phyloP scores from a whole-genome alignment of 2,113 vertebrate genomes.

The Caracal caracal region DNA sequence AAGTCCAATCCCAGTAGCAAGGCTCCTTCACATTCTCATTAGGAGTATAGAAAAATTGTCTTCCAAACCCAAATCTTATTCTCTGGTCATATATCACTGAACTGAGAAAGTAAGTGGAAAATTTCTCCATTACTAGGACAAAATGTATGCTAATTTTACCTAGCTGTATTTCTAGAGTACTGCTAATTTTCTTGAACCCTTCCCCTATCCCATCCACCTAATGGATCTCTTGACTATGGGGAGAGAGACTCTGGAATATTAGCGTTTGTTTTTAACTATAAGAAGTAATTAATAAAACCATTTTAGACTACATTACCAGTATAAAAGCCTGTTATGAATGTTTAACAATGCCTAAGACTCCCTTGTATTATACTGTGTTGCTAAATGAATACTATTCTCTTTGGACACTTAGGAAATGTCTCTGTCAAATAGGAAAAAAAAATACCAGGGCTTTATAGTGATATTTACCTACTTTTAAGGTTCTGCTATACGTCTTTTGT shows the following conservation, averaged over 20 bases:
- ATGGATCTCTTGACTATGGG: background rate
- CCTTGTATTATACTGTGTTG: constrained; percentile 9
- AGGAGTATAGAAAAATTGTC: background rate
- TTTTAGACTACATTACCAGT: background rate
- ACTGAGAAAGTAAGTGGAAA: background rate
- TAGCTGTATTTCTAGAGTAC: background rate
- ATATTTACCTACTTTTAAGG: background rate
- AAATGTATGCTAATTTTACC: background rate
- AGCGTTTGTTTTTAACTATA: constrained; percentile 12
- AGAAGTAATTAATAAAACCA: constrained; percentile 11
- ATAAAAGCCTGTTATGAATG: background rate
- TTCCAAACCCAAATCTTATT: constrained; percentile 26
- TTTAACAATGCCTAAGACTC: constrained; percentile 35
- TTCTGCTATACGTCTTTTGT: background rate
- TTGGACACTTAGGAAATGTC: constrained; percentile 3
- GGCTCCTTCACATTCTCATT: background rate
- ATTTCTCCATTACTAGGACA: background rate
- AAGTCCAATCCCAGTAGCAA: background rate
- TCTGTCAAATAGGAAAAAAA: constrained; percentile 22
- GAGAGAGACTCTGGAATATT: background rate
- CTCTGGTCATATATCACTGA: background rate
- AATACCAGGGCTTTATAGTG: background rate
- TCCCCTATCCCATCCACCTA: background rate
- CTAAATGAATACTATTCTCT: constrained; percentile 4
- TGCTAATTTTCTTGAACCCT: background rate